Conservation (phyloP, 2,888 invertebrate species). For the Cryptus viduatorius region DNA sequence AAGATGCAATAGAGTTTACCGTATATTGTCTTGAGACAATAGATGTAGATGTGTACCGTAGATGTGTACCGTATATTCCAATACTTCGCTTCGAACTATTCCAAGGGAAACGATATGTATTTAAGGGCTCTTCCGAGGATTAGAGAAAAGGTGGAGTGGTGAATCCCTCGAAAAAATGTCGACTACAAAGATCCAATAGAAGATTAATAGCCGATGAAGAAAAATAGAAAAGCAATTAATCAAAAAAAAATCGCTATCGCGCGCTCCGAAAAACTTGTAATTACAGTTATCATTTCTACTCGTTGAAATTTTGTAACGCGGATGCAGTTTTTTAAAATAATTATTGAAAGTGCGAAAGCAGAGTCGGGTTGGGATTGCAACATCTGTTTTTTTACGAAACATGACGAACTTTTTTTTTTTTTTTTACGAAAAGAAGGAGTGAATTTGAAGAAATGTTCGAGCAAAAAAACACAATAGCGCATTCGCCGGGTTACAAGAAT, state of each 20-base stretch:
- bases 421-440: background rate
- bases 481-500: constrained; percentile 22
- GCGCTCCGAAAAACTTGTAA: no score
- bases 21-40: no score
- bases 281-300: no score
- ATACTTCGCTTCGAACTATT: constrained; percentile 23
- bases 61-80: constrained; percentile 18
- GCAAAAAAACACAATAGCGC: background rate
- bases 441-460: background rate
- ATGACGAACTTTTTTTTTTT: no score
- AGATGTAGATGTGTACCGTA: background rate
- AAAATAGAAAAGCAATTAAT: constrained; percentile 18
- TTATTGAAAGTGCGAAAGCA: no score
- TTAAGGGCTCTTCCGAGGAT: constrained; percentile 4
- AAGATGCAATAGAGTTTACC: constrained; percentile 65
- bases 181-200: background rate
- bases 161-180: background rate
- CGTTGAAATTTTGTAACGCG: no score
- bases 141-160: constrained; percentile 14
- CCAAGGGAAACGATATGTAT: background rate
- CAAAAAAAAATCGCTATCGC: no score
- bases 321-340: no score
- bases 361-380: no score
- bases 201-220: constrained; percentile 20
- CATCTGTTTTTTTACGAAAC: no score